Evolutionary conservation across 2,113 vertebrate species (phyloP), one percentile per base, ranked within the genome.

Genomic region (Cryptotis parvus): DNA sequence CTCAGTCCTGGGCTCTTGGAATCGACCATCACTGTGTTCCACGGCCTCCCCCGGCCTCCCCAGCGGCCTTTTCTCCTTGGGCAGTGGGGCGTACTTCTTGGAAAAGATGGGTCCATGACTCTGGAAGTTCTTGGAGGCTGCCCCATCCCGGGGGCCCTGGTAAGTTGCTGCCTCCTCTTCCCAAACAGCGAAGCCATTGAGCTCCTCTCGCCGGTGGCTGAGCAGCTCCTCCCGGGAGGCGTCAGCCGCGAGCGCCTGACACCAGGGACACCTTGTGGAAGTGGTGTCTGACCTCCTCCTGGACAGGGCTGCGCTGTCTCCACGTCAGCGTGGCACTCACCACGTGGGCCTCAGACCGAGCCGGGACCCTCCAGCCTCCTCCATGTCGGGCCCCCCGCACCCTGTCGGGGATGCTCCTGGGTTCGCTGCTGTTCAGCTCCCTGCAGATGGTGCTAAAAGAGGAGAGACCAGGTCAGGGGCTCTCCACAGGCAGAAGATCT

Each of bases 191-290:
- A 96, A 94, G 37, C 96, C 96, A 18, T 97, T 97, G 85, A 96
- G 41, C 55, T 87, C 87, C 29, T 94, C 92, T 58, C 31, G 84
- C 10, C 1, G 10, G 68, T 84, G 66, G 58, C 58, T 70, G 11
- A 52, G 31, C 86, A 4, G 18, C 68, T 68, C 96, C 91, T 91
- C 81, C 66, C 0, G 20, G 0, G 91, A 8, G 43, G 1, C 74
- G 70, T 3, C 55, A 0, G 3, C 33, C 43, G n/a, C 0, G 91
- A 55, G 82, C 49, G n/a, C 83, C 96, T 0, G 98, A 96, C 41
- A 98, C 96, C 93, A 98, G 96, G 0, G 98, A 98, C 37, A 98
- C 94, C 94, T 99, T 99, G 80, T 89, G 97, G 37, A 98, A 95
- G 18, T 95, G 94, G n/a, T 94, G 90, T 39, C 94, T 97, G 81